Evolutionary conservation across 2,888 invertebrate genomes (phyloP).

Genomic region (Microdon myrmicae): DNA sequence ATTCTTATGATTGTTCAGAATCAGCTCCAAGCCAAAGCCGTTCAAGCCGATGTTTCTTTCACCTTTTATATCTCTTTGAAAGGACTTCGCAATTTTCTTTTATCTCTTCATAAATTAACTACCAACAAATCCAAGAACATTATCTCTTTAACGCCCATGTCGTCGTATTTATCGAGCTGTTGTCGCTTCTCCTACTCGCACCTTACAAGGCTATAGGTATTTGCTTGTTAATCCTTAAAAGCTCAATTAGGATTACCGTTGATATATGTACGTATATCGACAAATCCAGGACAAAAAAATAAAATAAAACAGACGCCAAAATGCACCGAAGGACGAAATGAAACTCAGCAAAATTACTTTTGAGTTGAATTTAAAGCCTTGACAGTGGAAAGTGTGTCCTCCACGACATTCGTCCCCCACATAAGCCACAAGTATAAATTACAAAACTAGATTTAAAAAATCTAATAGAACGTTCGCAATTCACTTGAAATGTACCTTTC

Average conservation of each 20-base stretch:
- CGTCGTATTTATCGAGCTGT: slow-evolving; percentile 8
- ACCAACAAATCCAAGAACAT: slow-evolving; percentile 15
- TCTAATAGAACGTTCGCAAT: slow-evolving; percentile 42
- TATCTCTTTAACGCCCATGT: slow-evolving; percentile 14
- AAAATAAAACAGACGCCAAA: background rate
- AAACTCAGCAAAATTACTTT: too few relatives aligned
- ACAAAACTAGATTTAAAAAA: slow-evolving; percentile 45
- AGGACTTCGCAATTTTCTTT: too few relatives aligned
- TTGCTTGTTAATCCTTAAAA: slow-evolving; percentile 42
- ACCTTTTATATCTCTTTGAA: too few relatives aligned
- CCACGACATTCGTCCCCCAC: background rate
- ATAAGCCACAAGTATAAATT: slow-evolving; percentile 14
- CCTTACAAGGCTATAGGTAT: slow-evolving; percentile 37
- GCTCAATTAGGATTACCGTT: slow-evolving; percentile 47
- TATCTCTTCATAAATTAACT: slow-evolving; percentile 11
- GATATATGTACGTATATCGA: slow-evolving; percentile 24
- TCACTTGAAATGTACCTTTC: slow-evolving; percentile 22
- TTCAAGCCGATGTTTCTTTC: too few relatives aligned
- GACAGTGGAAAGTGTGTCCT: too few relatives aligned
- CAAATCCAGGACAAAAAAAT: background rate
- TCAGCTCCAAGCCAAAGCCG: too few relatives aligned
- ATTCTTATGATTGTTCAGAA: too few relatives aligned
- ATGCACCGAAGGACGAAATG: too few relatives aligned
- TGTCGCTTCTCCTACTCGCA: slow-evolving; percentile 30
- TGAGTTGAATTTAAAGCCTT: too few relatives aligned